Base-by-base conservation (phyloP, 2,113 vertebrate genomes). In the Ctenomys sociabilis region DNA sequence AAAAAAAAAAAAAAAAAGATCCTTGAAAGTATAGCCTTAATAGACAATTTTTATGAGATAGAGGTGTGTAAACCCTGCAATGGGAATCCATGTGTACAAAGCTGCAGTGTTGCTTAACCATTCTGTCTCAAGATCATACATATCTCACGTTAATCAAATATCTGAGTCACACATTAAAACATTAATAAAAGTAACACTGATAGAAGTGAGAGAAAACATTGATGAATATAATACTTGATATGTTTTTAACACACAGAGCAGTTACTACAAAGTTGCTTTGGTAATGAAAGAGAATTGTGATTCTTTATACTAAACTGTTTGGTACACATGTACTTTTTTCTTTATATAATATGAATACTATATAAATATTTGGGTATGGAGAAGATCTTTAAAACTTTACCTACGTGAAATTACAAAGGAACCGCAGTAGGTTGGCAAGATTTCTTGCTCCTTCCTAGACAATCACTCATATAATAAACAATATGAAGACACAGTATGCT, bases 41-140 rank as follows among this genome's bases (percentile, higher is more conserved):
- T n/a, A n/a, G n/a, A n/a, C 11, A 88, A 57, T 32, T 96, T 93
- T 92, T 77, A 63, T 45, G 54, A 91, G 52, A 93, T 30, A 26
- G 22, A 28, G 45, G 6, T 77, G 59, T 54, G 75, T 43, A 92
- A 59, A 85, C 32, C 75, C 3, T 91, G 35, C 22, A 83, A 14
- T 28, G 8, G 57, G 16, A 59, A 77, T 37, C 80, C 21, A 81
- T 32, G n/a, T n/a, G 17, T 57, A 84, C 83, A 88, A 91, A 81
- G 26, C 14, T 21, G 7, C 5, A 78, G 57, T 80, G 30, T 68
- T 90, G 24, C 21, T 64, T n/a, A 90, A 84, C 66, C 22, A 40
- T 37, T 37, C n/a, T 72, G 37, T 24, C 70, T 72, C 73, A 59
- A 54, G 35, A 90, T n/a, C 7, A 19, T 17, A 75, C 22, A 82